These are phyloP conservation scores for Daubentonia madagascariensis DNA, from an alignment of 2,113 vertebrate genomes.

Conservation along the genomic window DNA sequence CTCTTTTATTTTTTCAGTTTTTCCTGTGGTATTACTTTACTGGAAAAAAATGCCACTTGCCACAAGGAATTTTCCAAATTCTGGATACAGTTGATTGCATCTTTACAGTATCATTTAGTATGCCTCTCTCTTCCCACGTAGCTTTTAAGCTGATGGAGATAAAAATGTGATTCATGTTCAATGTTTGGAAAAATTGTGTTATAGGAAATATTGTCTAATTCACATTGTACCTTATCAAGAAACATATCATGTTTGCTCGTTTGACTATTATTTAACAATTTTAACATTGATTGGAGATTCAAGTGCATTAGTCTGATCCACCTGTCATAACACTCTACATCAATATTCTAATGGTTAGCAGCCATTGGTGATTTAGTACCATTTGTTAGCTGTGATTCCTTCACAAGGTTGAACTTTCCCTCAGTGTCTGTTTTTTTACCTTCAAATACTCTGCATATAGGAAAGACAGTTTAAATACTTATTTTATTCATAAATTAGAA, in stretches of 20 bases:
- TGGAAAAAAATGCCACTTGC: background rate
- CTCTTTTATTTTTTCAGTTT: background rate
- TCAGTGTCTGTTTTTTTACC: background rate
- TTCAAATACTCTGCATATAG: background rate
- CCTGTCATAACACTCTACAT: background rate
- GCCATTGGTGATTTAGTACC: background rate
- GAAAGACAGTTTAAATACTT: background rate
- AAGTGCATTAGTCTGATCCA: background rate
- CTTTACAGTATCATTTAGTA: background rate
- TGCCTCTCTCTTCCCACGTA: background rate
- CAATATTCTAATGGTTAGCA: background rate
- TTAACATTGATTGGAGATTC: background rate
- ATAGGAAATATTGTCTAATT: background rate
- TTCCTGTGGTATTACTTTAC: background rate
- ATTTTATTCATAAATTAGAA: background rate
- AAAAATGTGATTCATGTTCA: background rate
- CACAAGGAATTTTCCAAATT: background rate
- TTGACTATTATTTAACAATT: background rate
- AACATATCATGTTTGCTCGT: background rate
- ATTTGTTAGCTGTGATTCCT: background rate
- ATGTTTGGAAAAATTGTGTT: background rate
- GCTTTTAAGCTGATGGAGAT: background rate
- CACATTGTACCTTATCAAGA: background rate
- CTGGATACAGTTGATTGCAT: background rate
- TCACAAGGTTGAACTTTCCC: background rate